A percentile compares a stretch with the other conserved stretches of the same genome.
These are phyloP conservation scores for Platyrinchus mystaceus DNA, from an alignment of 2,797 vertebrate species.

Conservation along the genomic window DNA sequence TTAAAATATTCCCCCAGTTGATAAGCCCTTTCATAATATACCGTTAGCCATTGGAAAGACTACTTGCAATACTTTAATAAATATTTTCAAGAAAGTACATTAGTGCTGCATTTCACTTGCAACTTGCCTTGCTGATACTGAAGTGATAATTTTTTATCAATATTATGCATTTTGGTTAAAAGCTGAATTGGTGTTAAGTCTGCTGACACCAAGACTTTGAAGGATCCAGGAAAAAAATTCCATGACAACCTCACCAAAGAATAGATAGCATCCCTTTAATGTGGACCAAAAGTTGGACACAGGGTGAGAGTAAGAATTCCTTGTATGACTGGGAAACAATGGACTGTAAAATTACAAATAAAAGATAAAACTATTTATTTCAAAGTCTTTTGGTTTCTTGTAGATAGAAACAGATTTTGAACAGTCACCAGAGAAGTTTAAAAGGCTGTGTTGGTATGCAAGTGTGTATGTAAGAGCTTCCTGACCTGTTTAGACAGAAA, in stretches of 20 bases:
- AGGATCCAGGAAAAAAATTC: neutral
- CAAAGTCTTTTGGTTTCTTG: neutral
- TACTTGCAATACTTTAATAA: neutral
- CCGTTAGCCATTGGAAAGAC: neutral
- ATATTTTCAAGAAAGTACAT: neutral
- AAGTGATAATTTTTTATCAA: neutral
- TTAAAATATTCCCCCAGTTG: neutral
- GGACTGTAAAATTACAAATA: neutral
- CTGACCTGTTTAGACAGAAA: neutral
- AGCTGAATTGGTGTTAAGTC: neutral
- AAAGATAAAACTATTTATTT: neutral
- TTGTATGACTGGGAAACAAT: neutral
- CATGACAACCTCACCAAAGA: neutral
- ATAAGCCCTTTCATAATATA: neutral
- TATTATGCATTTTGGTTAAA: neutral
- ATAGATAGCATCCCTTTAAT: neutral
- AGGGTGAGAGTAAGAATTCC: neutral
- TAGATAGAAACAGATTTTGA: neutral
- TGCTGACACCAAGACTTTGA: neutral
- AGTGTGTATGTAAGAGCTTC: neutral
- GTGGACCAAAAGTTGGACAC: neutral
- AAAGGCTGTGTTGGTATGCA: neutral
- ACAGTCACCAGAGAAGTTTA: neutral
- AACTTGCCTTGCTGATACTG: neutral
- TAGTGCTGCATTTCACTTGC: neutral